Base-by-base conservation (phyloP, 2,113 vertebrate genomes). In the Ciconia maguari region DNA sequence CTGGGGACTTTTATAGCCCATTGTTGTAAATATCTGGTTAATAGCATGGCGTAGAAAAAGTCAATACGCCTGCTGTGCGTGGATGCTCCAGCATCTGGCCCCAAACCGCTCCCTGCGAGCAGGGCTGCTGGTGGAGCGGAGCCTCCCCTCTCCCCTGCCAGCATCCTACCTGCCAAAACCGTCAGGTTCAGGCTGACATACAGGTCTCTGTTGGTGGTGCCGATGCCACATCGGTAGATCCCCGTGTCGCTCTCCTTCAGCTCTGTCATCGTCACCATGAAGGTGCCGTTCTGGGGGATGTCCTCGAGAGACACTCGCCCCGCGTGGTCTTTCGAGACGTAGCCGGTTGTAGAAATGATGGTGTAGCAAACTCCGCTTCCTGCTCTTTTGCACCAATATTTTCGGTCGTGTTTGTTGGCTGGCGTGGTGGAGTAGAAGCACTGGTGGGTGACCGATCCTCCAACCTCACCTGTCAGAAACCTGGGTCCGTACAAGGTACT, bases 211-310 rank as follows among this genome's bases (percentile, higher is more conserved):
- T 97, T 98, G n/a, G 19, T 32, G 48, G 16, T n/a, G 32, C 98
- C 98, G 0, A 98, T 97, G 70, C 98, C 98, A 3, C 98, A 98
- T n/a, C 96, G 94, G 41, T 98, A 98, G 54, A 13, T 49, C 13
- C 98, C 98, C 0, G 46, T 32, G 12, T 98, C 98, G 0, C 21
- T 64, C 10, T 4, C 57, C 51, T 87, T 55, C 85, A 98, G 92
- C 26, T 24, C 85, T 9, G 75, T 70, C 94, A 98, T 55, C 0
- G 57, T 96, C 93, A 98, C 96, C 4, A 9, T 1, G 83, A 98
- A 97, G 44, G 95, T 38, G 68, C 97, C 93, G 0, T 70, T 41
- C 14, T 57, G 57, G 7, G 98, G 96, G 9, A 26, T 9, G 22
- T 98, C 98, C 38, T 48, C 0, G 0, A 98, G 94, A 6, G 89